Base-by-base conservation (phyloP, 2,113 vertebrate species). In the Melospiza melodia region DNA sequence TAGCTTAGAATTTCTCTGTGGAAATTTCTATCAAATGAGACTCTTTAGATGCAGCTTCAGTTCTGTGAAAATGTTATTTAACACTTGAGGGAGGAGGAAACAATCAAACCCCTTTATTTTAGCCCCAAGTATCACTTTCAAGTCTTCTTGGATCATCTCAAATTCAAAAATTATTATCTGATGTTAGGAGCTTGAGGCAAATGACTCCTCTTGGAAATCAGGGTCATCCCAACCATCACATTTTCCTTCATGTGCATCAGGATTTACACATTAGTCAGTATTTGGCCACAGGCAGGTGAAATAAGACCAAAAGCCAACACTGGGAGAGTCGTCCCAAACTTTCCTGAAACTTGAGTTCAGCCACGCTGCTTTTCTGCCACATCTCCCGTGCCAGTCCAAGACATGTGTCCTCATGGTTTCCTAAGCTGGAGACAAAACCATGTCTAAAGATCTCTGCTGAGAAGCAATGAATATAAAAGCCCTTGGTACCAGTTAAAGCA, bases 101-200 rank as follows among this genome's bases (percentile, higher is more conserved):
- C 73, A 88, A 97, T 89, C 81, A 93, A 93, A 43, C 48, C 21
- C 31, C 58, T 69, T 91, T 83, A 85, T 85, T 89, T 93, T 92
- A 94, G 75, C 88, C 82, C 84, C 54, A 72, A 54, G 84, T 91
- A 68, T 57, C 75, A 77, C 85, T 95, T 96, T 97, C 82, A 91
- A 90, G 35, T 85, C 55, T 65, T 85, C 59, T 90, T 94, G 94
- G 92, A 93, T 90, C 85, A 66, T 69, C 82, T 87, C 49, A 65
- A 73, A 85, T 76, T 91, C 57, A 97, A 91, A 80, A 96, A 71
- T 77, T n/a, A 46, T 71, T 71, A 54, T 76, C 31, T 79, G 66
- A 87, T 87, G 41, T 87, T 87, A 65, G 58, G 62, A 82, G 78
- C 78, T 96, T 79, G 71, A 95, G 82, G 90, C 74, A 96, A 93